Conservation (phyloP, 2,113 vertebrate genomes). For the Macquaria australasica region DNA sequence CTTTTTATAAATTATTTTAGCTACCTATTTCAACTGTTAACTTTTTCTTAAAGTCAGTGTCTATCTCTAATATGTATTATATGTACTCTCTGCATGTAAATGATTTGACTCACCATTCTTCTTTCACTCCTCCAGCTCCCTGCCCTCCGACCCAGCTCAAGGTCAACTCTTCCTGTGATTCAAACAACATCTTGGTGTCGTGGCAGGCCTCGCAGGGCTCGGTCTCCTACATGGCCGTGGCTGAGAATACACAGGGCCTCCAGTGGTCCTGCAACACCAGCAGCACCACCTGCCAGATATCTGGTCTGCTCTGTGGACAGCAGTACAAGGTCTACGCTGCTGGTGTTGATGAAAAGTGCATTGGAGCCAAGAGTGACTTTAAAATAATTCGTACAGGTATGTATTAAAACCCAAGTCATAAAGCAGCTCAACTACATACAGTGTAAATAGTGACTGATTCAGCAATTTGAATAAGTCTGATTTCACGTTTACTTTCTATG, state of each 20-base stretch:
- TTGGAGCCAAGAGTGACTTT: conserved; percentile 74
- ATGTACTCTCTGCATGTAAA: neutral
- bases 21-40: neutral
- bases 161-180: conserved; percentile 75
- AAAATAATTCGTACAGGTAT: conserved; percentile 75
- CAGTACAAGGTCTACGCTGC: conserved; percentile 75
- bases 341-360: conserved; percentile 75
- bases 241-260: conserved; percentile 60
- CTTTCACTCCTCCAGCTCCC: conserved; percentile 70
- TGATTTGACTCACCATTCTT: neutral
- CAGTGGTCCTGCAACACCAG: conserved; percentile 74
- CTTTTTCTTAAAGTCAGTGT: too few relatives aligned
- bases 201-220: conserved; percentile 80
- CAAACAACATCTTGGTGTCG: conserved; percentile 72
- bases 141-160: conserved; percentile 78
- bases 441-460: neutral
- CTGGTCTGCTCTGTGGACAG: conserved; percentile 80
- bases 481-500: too few relatives aligned
- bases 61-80: neutral
- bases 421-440: neutral
- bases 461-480: too few relatives aligned
- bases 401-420: neutral
- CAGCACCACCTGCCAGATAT: conserved; percentile 73
- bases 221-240: conserved; percentile 73
- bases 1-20: too few relatives aligned